Conservation (phyloP, 1,140 invertebrate genomes). For the Brachionus calyciflorus region DNA sequence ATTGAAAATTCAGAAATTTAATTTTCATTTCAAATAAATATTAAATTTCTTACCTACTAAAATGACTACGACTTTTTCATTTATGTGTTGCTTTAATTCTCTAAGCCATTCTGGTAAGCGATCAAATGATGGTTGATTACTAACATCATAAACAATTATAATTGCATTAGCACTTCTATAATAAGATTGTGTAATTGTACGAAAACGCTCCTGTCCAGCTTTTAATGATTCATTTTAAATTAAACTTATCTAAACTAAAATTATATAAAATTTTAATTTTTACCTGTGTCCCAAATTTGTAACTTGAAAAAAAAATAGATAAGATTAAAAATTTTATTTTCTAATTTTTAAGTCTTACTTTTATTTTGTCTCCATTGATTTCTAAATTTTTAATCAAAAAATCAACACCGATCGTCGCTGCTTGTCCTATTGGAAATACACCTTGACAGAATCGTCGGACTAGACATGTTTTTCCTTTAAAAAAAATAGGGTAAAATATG, state of each 20-base stretch:
- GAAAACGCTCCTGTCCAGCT: slow-evolving; percentile 75
- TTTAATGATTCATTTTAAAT: not conserved
- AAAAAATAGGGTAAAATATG: too few species aligned
- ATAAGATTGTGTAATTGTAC: slow-evolving; percentile 88
- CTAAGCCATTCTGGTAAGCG: slow-evolving; percentile 35
- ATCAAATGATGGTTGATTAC: slow-evolving; percentile 68
- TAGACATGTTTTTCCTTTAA: slow-evolving; percentile 55
- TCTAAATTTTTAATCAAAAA: slow-evolving; percentile 60
- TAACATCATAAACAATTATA: slow-evolving; percentile 98
- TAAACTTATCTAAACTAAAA: not conserved
- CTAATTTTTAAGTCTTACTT: slow-evolving; percentile 50
- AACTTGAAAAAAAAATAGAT: not conserved
- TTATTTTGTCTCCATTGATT: slow-evolving; percentile 58
- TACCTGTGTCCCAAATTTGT: slow-evolving; percentile 47
- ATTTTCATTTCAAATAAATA: not conserved
- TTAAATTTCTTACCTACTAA: slow-evolving; percentile 71
- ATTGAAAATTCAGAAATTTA: not conserved
- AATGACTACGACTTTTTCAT: slow-evolving; percentile 64
- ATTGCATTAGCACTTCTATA: slow-evolving; percentile 98
- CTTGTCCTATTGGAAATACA: slow-evolving; percentile 58
- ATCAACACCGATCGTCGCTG: slow-evolving; percentile 59
- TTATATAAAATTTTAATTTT: not conserved
- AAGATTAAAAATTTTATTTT: not conserved
- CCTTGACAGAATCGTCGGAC: slow-evolving; percentile 58
- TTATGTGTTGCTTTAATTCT: slow-evolving; percentile 40